Evolutionary conservation across 2,888 invertebrate species (phyloP).

Genomic region (Cryptophagus acutangulus): DNA sequence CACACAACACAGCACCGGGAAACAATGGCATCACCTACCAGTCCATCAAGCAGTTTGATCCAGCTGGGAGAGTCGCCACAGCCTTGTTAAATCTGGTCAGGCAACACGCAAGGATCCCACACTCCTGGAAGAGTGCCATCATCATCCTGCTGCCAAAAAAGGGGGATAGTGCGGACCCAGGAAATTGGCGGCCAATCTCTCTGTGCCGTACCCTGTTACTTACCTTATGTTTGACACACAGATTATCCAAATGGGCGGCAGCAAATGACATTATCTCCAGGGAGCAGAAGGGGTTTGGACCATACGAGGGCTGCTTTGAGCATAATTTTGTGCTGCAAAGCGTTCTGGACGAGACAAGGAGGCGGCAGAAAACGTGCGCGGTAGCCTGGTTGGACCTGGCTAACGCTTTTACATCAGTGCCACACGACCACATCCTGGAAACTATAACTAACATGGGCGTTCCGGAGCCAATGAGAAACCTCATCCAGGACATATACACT

Average conservation of each 20-base stretch:
- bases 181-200: conserved; percentile 36
- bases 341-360: conserved; percentile 25
- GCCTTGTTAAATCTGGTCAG: too few species aligned
- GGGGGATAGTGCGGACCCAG: conserved; percentile 21
- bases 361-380: conserved; percentile 15
- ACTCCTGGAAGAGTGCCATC: too few species aligned
- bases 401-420: conserved; percentile 42
- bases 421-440: conserved; percentile 28
- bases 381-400: conserved; percentile 41
- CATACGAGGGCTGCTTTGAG: conserved; percentile 37
- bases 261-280: conserved; percentile 15
- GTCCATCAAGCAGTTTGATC: too few species aligned
- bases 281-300: conserved; percentile 41
- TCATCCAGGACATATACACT: not conserved
- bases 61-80: too few species aligned
- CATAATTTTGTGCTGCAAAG: conserved; percentile 40
- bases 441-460: conserved; percentile 9
- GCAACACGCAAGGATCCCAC: too few species aligned
- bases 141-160: conserved; percentile 18
- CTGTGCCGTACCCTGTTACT: conserved; percentile 29
- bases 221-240: conserved; percentile 22
- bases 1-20: too few species aligned
- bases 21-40: too few species aligned
- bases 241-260: conserved; percentile 24
- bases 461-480: not conserved